Conservation (phyloP, 2,113 vertebrate genomes). For the Rhinopithecus roxellana region DNA sequence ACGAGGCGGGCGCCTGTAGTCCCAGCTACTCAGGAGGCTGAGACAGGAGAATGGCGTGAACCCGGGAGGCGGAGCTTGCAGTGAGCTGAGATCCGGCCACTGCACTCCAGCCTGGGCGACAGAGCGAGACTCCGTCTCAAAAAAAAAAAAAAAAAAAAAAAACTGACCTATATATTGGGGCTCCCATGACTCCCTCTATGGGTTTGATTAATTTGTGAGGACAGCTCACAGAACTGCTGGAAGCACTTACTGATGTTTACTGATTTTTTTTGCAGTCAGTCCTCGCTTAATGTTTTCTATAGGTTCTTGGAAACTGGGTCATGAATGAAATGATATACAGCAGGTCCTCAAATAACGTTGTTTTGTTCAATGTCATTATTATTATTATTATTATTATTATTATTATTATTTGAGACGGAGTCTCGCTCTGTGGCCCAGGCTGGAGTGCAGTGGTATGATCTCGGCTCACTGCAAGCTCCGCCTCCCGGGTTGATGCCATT, state of each 20-base stretch:
- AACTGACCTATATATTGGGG: not conserved
- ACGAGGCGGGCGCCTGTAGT: too few species aligned
- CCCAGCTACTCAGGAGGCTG: too few species aligned
- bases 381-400: not conserved
- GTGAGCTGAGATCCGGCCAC: too few species aligned
- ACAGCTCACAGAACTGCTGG: not conserved
- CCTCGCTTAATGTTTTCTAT: not conserved
- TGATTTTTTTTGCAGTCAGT: not conserved
- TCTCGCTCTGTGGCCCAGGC: not conserved
- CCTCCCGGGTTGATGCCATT: fast-evolving
- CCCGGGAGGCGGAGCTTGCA: too few species aligned
- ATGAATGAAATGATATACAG: not conserved
- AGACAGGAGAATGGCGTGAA: too few species aligned
- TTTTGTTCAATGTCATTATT: not conserved
- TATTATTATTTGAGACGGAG: not conserved
- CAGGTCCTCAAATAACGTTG: not conserved
- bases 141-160: too few species aligned
- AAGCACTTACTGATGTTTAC: not conserved
- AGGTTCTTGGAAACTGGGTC: not conserved
- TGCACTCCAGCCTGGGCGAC: too few species aligned
- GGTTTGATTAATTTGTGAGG: not conserved
- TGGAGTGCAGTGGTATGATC: not conserved
- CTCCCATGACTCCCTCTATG: not conserved
- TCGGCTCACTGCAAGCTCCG: fast-evolving
- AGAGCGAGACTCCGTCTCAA: too few species aligned